A percentile compares a stretch with the other conserved stretches of the same genome.
Conservation (phyloP, 1,140 invertebrate genomes). For the Pseudoatta argentina region DNA sequence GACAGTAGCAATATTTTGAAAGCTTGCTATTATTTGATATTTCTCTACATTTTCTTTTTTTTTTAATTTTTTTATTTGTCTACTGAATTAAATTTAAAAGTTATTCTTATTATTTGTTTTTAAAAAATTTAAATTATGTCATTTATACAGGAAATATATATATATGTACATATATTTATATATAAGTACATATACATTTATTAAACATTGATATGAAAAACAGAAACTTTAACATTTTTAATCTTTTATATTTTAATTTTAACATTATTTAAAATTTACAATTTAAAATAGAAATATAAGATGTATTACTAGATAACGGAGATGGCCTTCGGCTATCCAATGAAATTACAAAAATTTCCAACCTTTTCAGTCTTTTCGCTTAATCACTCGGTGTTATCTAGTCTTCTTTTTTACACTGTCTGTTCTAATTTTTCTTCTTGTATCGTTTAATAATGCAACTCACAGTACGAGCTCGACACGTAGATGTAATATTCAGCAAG, state of each 20-base stretch:
- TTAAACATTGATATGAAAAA: neutral
- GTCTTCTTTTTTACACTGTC: neutral
- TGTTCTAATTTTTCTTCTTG: neutral
- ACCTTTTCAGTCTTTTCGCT: neutral
- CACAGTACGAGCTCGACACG: neutral
- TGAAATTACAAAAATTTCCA: neutral
- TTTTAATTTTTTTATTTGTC: slow-evolving; percentile 1
- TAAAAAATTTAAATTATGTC: neutral
- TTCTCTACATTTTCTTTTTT: neutral
- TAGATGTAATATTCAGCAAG: slow-evolving; percentile 27
- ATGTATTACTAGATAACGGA: neutral
- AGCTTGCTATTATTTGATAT: slow-evolving; percentile 23
- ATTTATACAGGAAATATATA: neutral
- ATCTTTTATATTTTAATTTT: slow-evolving; percentile 4
- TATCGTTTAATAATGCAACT: slow-evolving; percentile 40
- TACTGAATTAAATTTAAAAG: slow-evolving; percentile 14
- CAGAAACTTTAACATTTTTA: neutral
- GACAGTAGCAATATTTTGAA: slow-evolving; percentile 15
- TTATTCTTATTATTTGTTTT: neutral
- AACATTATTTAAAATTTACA: neutral
- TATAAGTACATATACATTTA: neutral
- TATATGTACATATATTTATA: neutral
- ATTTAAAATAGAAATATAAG: neutral
- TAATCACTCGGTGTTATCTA: neutral
- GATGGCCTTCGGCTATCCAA: neutral